Base-by-base conservation (phyloP, 2,797 vertebrate genomes). In the Allobates femoralis region DNA sequence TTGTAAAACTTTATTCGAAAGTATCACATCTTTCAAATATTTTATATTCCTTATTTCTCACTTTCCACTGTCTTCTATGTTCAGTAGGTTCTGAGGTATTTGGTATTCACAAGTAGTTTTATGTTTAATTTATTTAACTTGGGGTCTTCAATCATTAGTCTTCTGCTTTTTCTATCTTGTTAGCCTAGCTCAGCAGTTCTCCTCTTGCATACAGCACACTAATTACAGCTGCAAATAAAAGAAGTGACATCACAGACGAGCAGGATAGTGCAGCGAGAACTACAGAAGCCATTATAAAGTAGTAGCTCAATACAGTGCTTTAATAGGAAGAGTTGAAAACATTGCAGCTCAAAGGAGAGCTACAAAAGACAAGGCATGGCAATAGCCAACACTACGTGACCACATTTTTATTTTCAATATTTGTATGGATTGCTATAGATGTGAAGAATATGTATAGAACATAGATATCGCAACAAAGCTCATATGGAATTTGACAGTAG, bases 161-260 rank as follows among this genome's bases (percentile, higher is more conserved):
- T 28, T 26, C 46, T 6, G n/a, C 28, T 76, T 76, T 16, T 56
- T 77, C 19, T 23, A 56, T 32, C 26, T 77, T 34, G 75, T 77
- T 55, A 77, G 75, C 51, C 53, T 77, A 46, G 19, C 75, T 55
- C 75, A 77, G 75, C 75, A 56, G 75, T 77, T 56, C 53, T 77
- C 30, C 51, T 4, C 75, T 53, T 7, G 21, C 51, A 77, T 41
- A 53, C 26, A 77, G 51, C 53, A 56, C 51, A 53, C 50, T 77
- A 55, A 56, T 55, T 77, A 77, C 50, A 30, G 75, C 75, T 8
- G 18, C 50, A 53, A 77, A 53, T 77, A 55, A 77, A 11, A 77
- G 5, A 30, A 75, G 30, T 37, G 55, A 79, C 55, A 79, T 79
- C 76, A 60, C 76, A 79, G 60, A 60, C n/a, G 26, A 76, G 26